Conservation (phyloP, 2,113 vertebrate genomes). For the Turdus rufiventris region DNA sequence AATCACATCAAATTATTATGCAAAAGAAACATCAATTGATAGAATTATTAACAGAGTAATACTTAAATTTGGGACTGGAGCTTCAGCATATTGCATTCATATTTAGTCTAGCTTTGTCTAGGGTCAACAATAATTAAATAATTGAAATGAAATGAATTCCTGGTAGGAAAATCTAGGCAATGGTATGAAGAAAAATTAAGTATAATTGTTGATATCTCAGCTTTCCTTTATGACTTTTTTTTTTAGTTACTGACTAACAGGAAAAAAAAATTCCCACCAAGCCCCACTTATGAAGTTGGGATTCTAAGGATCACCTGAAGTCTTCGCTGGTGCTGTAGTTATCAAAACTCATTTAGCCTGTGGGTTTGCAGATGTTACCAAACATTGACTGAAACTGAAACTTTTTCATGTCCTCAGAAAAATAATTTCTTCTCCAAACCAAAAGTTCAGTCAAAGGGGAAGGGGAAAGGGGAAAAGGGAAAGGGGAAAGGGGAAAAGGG, state of each 20-base stretch:
- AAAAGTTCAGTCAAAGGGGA: not conserved
- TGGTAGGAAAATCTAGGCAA: not conserved
- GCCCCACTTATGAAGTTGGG: not conserved
- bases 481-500: accelerated
- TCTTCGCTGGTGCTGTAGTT: not conserved
- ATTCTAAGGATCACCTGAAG: not conserved
- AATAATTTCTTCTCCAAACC: not conserved
- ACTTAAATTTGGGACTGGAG: not conserved
- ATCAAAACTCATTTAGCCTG: not conserved
- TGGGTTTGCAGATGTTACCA: not conserved
- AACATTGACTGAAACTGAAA: not conserved
- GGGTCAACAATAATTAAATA: not conserved
- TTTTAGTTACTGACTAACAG: not conserved
- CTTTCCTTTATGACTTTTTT: not conserved
- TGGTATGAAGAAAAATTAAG: not conserved
- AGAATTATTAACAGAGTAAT: not conserved
- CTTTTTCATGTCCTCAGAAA: not conserved
- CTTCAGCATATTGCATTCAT: not conserved
- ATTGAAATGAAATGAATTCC: not conserved
- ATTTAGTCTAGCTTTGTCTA: not conserved
- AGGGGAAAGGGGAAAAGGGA: accelerated
- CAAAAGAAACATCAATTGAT: not conserved
- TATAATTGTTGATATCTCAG: not conserved
- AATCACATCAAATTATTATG: not conserved
- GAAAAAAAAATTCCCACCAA: not conserved